These are phyloP conservation scores for Blomia tropicalis DNA, from an alignment of 2,888 invertebrate genomes.

Conservation along the genomic window DNA sequence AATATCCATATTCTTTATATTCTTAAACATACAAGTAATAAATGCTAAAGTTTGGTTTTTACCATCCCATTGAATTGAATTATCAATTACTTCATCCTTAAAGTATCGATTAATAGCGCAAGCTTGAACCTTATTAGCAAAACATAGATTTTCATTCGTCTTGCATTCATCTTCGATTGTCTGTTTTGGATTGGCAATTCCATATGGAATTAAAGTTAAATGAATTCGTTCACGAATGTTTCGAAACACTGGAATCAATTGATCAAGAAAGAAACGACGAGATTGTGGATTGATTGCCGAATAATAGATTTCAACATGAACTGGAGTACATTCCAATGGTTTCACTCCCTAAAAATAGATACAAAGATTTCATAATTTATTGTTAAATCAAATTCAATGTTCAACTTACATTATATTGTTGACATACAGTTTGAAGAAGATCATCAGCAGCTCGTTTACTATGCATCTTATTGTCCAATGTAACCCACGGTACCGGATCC, in stretches of 20 bases:
- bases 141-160: not conserved
- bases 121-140: conserved; percentile 20
- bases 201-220: conserved; percentile 18
- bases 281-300: conserved; percentile 11
- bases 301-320: conserved; percentile 18
- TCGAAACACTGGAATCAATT: conserved; percentile 13
- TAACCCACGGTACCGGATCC: conserved; percentile 13
- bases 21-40: conserved; percentile 21
- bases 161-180: conserved; percentile 6
- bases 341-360: conserved; percentile 14
- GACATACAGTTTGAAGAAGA: conserved; percentile 19
- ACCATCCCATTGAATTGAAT: conserved; percentile 12
- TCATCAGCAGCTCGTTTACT: conserved; percentile 10
- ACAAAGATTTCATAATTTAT: not conserved
- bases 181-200: not conserved
- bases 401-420: conserved; percentile 2
- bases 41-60: conserved; percentile 22
- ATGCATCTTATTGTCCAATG: not conserved
- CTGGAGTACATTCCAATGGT: conserved; percentile 21
- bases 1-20: not conserved
- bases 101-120: conserved; percentile 18
- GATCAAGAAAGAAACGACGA: conserved; percentile 19
- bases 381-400: not conserved
- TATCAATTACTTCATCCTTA: not conserved
- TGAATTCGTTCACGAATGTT: conserved; percentile 18